Base-by-base conservation (phyloP, 2,797 vertebrate species). In the Buphagus erythrorhynchus region DNA sequence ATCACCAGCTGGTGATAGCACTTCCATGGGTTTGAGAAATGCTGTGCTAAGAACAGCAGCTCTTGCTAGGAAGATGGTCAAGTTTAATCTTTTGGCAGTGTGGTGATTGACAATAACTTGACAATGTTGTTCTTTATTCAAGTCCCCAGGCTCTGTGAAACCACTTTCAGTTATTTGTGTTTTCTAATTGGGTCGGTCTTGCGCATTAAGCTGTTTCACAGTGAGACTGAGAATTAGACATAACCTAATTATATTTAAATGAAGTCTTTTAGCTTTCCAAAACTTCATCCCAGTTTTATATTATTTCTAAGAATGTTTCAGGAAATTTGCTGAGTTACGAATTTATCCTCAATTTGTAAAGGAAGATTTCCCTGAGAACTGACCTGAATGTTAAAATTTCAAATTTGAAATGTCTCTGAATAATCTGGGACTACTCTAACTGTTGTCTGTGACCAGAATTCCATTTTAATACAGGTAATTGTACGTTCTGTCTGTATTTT, bases 101-200 rank as follows among this genome's bases (percentile, higher is more conserved):
- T 45, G 17, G n/a, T 77, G 40, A 52, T 61, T 55, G 36, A 29
- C 73, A 74, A 0, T 29, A 65, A 28, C 13, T 68, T 54, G 26
- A 22, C 26, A 6, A 0, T 66, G 17, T 11, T 73, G 2, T 35
- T 78, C 31, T 24, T 62, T 61, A 4, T 25, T 68, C 4, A 2
- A 1, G 1, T 59, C 21, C 16, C 2, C 6, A 48, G 28, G 49
- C 25, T 76, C 52, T 71, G 25, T 45, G 25, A 86, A 68, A 62
- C 31, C 11, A 10, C 36, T 76, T 59, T 18, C 11, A 54, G 17
- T 73, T 13, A 25, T 8, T 33, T 62, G 13, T 46, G 4, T 81
- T 92, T 95, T 75, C 33, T 36, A 31, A 5, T 7, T 35, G 13
- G 1, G 5, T 86, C 5, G 13, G 8, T 73, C 9, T 43, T 55